phyloP scores from a whole-genome alignment of 2,888 invertebrate species.

The Mylabris sibirica region DNA sequence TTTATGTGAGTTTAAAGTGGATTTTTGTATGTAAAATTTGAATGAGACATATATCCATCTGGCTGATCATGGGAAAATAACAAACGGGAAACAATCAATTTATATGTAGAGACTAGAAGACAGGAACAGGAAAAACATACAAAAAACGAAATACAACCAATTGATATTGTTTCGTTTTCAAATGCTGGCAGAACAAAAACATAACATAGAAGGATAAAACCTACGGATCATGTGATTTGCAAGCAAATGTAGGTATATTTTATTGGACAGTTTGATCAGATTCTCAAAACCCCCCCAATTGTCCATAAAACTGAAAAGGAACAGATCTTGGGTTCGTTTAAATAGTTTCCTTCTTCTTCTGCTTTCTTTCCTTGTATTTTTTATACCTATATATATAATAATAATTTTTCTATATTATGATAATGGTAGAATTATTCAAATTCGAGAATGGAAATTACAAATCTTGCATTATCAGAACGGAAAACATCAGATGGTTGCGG shows the following conservation, averaged over 20 bases:
- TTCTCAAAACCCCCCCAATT: constrained; percentile 42
- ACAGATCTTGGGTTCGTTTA: constrained; percentile 22
- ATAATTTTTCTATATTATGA: constrained; percentile 16
- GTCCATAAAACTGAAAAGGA: constrained; percentile 43
- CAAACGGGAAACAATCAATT: constrained; percentile 6
- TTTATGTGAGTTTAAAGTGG: no score
- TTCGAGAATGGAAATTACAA: constrained; percentile 29
- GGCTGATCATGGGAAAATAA: neutral
- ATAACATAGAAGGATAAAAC: constrained; percentile 32
- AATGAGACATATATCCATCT: neutral
- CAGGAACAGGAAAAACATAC: neutral
- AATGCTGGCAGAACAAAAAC: constrained; percentile 22
- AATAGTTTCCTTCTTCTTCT: constrained; percentile 26
- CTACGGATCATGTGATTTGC: constrained; percentile 41
- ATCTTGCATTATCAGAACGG: constrained; percentile 22
- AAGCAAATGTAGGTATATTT: constrained; percentile 47
- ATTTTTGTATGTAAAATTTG: neutral
- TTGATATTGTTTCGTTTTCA: constrained; percentile 36
- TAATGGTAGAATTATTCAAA: constrained; percentile 1
- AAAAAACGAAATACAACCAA: constrained; percentile 30
- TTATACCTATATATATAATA: no score
- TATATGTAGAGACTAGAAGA: constrained; percentile 3
- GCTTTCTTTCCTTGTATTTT: constrained; percentile 1
- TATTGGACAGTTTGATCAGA: constrained; percentile 47
- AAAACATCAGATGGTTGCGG: constrained; percentile 28